Evolutionary conservation across 2,797 vertebrate genomes (phyloP), one percentile per base, ranked within the genome.

Genomic region (Hapalemur alaotrensis): DNA sequence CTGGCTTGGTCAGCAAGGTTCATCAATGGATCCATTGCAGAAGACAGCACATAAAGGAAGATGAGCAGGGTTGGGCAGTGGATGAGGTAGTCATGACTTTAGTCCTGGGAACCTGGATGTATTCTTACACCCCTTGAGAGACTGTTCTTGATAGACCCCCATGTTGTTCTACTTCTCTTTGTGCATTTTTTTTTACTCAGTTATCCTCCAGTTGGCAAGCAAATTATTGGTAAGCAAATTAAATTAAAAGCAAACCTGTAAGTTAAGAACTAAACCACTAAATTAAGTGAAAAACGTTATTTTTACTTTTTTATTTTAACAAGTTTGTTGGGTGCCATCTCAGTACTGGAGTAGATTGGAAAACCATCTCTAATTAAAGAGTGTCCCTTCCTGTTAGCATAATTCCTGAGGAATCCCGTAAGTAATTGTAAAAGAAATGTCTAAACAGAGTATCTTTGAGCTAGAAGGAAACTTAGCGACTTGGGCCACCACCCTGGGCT

Each of bases 291-390:
- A 87, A 93, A 76, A 67, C 95, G 52, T 72, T 83, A 69, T 75
- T 93, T 81, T 92, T 91, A 78, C 52, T 23, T 67, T 88, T 96
- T 95, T 78, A 75, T 54, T 89, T 88, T 61, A 67, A 46, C 69
- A 76, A 85, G 57, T 85, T 50, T 72, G 43, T 80, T 93, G 61
- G 12, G 46, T 97, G 46, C n/a, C 48, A 91, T 96, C 52, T 84
- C 46, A 50, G 22, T 96, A 88, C 30, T 78, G 57, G 59, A 86
- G 12, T 86, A 78, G 38, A 89, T 59, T 75, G 69, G 78, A 82
- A 93, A 94, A 41, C 35, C 11, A 22, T 89, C 73, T 96, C 95
- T 88, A 97, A 75, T 86, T 82, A 82, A 88, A 85, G 73, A 63
- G 3, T 92, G 79, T 82, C 35, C 48, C 54, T 93, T 95, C 50